Conservation (phyloP, 1,140 invertebrate genomes). For the Drosophila nikananu region DNA sequence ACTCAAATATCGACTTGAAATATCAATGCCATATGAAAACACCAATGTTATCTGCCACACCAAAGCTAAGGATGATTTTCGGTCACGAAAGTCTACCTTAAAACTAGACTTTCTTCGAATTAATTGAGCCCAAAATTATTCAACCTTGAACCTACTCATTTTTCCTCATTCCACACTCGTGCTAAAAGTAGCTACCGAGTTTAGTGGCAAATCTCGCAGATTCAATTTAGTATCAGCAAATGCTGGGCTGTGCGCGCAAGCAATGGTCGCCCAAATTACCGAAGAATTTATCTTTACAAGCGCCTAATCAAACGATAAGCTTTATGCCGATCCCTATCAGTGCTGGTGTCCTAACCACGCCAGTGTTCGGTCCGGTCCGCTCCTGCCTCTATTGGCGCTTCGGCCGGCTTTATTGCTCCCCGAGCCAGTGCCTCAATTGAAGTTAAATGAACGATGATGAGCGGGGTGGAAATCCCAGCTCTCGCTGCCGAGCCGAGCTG, state of each 20-base stretch:
- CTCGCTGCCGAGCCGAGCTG: slow-evolving; percentile 58
- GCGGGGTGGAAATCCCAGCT: slow-evolving; percentile 28
- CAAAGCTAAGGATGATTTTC: not conserved
- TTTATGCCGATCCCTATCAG: slow-evolving; percentile 72
- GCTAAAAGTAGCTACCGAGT: slow-evolving; percentile 35
- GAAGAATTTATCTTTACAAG: slow-evolving; percentile 68
- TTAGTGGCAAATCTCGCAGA: slow-evolving; percentile 42
- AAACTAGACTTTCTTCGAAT: not conserved
- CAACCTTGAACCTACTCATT: not conserved
- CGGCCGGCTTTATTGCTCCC: slow-evolving; percentile 23
- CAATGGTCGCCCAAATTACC: slow-evolving; percentile 30
- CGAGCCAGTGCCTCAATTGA: slow-evolving; percentile 50
- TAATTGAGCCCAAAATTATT: not conserved
- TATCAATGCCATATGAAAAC: not conserved
- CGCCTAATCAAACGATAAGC: slow-evolving; percentile 78
- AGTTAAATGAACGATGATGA: slow-evolving; percentile 40
- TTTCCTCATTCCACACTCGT: not conserved
- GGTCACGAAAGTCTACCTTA: not conserved
- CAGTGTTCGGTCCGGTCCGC: slow-evolving; percentile 44
- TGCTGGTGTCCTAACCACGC: slow-evolving; percentile 38
- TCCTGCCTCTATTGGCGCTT: slow-evolving; percentile 31
- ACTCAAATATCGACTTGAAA: not conserved
- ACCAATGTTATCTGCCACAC: no score
- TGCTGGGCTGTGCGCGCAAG: not conserved
- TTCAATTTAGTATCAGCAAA: slow-evolving; percentile 55